Evolutionary conservation across 2,113 vertebrate genomes (phyloP).

Genomic region (Catagonus wagneri): DNA sequence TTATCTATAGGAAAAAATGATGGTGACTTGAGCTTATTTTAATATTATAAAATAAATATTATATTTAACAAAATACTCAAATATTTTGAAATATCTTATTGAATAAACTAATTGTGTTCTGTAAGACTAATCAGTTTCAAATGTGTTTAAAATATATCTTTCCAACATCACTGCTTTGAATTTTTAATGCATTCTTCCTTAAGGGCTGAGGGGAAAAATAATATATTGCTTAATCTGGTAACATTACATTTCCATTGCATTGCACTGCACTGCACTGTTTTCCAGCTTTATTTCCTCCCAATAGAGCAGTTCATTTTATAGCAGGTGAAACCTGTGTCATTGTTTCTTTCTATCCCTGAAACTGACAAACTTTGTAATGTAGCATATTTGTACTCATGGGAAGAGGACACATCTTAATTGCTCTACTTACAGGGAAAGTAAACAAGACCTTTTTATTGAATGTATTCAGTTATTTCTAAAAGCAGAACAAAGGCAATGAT

Average conservation of each 20-base stretch:
- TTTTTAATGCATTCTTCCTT: not conserved
- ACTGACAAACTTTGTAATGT: not conserved
- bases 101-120: not conserved
- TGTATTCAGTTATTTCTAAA: not conserved
- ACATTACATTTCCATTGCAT: not conserved
- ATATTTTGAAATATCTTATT: not conserved
- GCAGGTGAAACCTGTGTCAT: conserved; percentile 15
- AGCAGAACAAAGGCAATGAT: not conserved
- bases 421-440: conserved; percentile 38
- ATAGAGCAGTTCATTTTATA: conserved; percentile 24
- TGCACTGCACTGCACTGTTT: not conserved
- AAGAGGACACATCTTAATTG: conserved; percentile 18
- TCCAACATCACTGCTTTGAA: not conserved
- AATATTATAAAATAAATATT: not conserved
- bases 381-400: not conserved
- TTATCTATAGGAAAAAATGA: not conserved
- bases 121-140: not conserved
- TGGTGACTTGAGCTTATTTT: not conserved
- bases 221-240: not conserved
- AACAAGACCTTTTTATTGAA: conserved; percentile 3
- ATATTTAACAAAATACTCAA: not conserved
- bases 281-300: conserved; percentile 22
- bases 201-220: not conserved
- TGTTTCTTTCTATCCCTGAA: conserved; percentile 19
- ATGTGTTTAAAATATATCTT: conserved; percentile 16